Evolutionary conservation across 2,113 vertebrate genomes (phyloP).

Genomic region (Aphelocoma coerulescens): DNA sequence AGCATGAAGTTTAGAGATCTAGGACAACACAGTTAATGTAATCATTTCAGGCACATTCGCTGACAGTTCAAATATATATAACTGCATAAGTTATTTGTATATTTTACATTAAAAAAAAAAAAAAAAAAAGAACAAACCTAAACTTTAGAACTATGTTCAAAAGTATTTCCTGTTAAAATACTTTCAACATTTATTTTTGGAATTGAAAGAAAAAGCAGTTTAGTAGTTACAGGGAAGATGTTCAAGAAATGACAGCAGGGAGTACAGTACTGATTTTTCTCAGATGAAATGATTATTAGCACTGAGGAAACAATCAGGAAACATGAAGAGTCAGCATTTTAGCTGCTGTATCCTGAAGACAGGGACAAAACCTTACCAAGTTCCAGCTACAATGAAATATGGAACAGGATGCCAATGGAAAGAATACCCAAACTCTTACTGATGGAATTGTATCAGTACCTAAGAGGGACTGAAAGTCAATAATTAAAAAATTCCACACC

Average conservation of each 20-base stretch:
- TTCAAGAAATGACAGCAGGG: neutral
- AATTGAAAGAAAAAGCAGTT: neutral
- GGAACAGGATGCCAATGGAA: neutral
- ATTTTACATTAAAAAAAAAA: neutral
- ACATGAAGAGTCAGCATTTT: slow-evolving; percentile 20
- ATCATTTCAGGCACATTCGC: neutral
- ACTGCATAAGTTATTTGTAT: neutral
- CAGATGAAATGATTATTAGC: slow-evolving; percentile 16
- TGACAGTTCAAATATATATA: neutral
- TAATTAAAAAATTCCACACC: neutral
- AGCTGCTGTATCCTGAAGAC: neutral
- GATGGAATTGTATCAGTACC: neutral
- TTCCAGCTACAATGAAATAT: neutral
- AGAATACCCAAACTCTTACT: neutral
- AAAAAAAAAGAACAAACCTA: neutral
- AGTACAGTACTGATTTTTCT: neutral
- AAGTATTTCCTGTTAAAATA: neutral
- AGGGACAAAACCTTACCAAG: neutral
- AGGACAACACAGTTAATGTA: neutral
- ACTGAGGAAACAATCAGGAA: neutral
- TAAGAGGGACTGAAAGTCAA: neutral
- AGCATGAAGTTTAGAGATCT: neutral
- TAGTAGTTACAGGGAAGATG: neutral
- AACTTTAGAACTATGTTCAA: neutral
- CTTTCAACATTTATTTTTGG: neutral